Percentiles rank a stretch among this genome's conserved stretches.
Conservation (phyloP, 2,888 invertebrate species). For the Sesia bembeciformis region DNA sequence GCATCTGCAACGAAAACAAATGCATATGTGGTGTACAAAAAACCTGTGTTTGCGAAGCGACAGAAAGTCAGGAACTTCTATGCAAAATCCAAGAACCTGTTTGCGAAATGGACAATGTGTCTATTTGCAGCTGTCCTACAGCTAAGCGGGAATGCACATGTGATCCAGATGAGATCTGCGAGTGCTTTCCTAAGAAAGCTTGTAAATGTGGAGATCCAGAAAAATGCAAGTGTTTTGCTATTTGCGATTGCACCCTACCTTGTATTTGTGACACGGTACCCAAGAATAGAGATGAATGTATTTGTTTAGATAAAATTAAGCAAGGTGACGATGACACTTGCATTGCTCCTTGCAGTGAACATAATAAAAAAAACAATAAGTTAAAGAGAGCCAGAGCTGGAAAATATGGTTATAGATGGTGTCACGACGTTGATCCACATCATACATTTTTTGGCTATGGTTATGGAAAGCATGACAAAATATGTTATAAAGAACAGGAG, state of each 20-base stretch:
- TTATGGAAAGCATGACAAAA: constrained; percentile 46
- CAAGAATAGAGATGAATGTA: constrained; percentile 27
- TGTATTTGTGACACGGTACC: constrained; percentile 41
- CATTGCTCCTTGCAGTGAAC: constrained; percentile 6
- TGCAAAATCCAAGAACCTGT: constrained; percentile 10
- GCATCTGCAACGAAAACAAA: constrained; percentile 29
- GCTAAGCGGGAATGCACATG: constrained; percentile 33
- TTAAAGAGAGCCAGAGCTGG: constrained; percentile 44
- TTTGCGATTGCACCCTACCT: constrained; percentile 42
- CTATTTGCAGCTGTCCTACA: constrained; percentile 34
- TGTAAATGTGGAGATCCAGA: constrained; percentile 48
- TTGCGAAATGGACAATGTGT: constrained; percentile 32
- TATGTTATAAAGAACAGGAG: constrained; percentile 28
- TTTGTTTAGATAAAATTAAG: constrained; percentile 28
- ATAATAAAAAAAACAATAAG: constrained; percentile 20
- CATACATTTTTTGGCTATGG: constrained; percentile 60
- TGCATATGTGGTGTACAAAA: constrained; percentile 44
- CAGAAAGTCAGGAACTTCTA: constrained; percentile 6
- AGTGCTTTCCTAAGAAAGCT: constrained; percentile 32
- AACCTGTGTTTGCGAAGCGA: constrained; percentile 41
- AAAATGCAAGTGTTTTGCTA: constrained; percentile 42
- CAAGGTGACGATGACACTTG: constrained; percentile 31
- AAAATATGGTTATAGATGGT: constrained; percentile 39
- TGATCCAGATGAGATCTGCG: constrained; percentile 23
- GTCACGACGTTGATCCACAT: constrained; percentile 50